Conservation (phyloP, 2,888 invertebrate species). For the Palloptera scutellata region DNA sequence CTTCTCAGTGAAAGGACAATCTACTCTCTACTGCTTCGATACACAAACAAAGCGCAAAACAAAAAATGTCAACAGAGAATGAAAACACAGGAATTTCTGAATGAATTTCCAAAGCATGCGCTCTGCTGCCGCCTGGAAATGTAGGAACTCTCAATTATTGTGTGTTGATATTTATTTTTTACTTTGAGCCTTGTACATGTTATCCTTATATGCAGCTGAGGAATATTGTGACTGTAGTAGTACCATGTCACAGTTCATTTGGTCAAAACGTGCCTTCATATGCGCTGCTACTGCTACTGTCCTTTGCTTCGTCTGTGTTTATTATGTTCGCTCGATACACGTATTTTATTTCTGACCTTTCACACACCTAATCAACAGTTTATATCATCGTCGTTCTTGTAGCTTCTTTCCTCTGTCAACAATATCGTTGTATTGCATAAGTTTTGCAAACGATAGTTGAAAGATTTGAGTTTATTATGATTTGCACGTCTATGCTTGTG, state of each 20-base stretch:
- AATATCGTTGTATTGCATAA: no score
- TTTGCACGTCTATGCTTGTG: no score
- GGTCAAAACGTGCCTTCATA: slow-evolving; percentile 37
- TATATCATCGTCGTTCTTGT: background rate
- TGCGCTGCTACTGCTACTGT: no score
- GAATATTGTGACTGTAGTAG: background rate
- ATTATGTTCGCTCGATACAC: no score
- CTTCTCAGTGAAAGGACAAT: no score
- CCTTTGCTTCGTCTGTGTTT: no score
- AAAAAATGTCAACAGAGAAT: slow-evolving; percentile 35
- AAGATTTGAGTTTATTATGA: background rate
- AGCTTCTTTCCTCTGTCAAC: no score
- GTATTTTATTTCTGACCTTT: slow-evolving; percentile 7
- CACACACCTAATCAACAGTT: slow-evolving; percentile 14
- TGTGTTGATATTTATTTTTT: background rate
- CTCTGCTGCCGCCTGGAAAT: slow-evolving; percentile 1
- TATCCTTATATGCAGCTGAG: background rate
- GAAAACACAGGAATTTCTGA: slow-evolving; percentile 39
- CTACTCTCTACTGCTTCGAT: no score
- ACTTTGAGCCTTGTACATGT: background rate
- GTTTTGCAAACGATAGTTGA: background rate
- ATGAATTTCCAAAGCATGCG: slow-evolving; percentile 48
- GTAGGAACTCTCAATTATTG: no score
- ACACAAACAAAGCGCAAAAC: no score
- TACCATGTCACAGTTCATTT: slow-evolving; percentile 43